Evolutionary conservation across 2,797 vertebrate species (phyloP).

Genomic region (Pipistrellus pipistrellus): DNA sequence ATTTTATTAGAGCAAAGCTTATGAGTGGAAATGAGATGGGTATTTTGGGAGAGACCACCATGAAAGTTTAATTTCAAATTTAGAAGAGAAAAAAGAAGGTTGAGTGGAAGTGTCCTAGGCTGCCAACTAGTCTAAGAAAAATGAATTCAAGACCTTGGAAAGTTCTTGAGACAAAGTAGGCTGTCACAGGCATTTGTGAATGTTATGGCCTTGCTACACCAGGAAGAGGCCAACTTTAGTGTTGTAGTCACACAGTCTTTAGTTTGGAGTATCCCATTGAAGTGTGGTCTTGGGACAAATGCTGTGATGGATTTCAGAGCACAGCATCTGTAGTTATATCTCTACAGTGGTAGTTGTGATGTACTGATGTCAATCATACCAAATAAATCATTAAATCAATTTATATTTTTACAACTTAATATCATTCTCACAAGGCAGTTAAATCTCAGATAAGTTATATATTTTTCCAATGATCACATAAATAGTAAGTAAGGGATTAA

Average conservation of each 20-base stretch:
- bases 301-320: not conserved
- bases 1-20: not conserved
- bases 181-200: too few species aligned
- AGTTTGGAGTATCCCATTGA: too few species aligned
- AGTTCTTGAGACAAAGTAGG: not conserved
- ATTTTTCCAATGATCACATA: not conserved
- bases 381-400: not conserved
- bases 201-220: too few species aligned
- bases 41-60: not conserved
- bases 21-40: not conserved
- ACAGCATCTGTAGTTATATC: not conserved
- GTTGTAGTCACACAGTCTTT: too few species aligned
- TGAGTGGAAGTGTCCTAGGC: not conserved
- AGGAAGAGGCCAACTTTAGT: not conserved
- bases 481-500: not conserved
- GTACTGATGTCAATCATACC: not conserved
- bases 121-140: not conserved
- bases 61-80: not conserved
- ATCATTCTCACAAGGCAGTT: not conserved
- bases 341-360: not conserved
- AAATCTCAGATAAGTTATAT: not conserved
- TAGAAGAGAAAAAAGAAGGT: not conserved
- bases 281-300: not conserved
- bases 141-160: not conserved
- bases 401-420: not conserved